Evolutionary conservation across 2,113 vertebrate species (phyloP), one percentile per base, ranked within the genome.

Genomic region (Scatophagus argus): DNA sequence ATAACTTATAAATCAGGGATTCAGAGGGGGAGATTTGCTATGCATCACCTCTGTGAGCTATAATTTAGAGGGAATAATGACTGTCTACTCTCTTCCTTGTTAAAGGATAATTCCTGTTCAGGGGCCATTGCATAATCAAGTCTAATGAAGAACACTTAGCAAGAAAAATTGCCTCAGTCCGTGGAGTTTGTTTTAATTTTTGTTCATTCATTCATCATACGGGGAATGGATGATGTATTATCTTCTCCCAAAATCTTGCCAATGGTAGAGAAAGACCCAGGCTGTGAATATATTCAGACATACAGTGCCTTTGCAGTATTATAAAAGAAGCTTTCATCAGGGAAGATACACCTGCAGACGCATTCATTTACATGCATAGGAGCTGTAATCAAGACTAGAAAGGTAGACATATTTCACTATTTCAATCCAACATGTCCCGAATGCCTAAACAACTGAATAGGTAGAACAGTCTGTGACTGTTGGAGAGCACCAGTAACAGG

Each of bases 91-190:
- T 51, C 36, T 39, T 62, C 55, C 56, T 52, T 69, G 70, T 74
- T 36, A 43, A 77, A 65, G 36, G 73, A 70, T 78, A 34, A 78
- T 49, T 79, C 46, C 52, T 77, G 54, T 51, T 79, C 58, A 36
- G 77, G 31, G 52, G 11, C 47, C 16, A 31, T 63, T 82, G 61
- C 34, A 65, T 84, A 81, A 86, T 84, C 44, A 84, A 32, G 69
- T 51, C 81, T 73, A 77, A 85, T 80, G 36, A 85, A 65, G 63
- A 82, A 51, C 61, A 72, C 71, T 79, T 75, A 27, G 70, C 5
- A 10, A 52, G 60, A 71, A 46, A 41, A 63, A 77, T 69, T 34
- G 43, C 65, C 47, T 49, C 68, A 52, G 46, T 55, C n/a, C 32
- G 29, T 23, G 3, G 44, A 65, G 13, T 54, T 78, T 44, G 46